Evolutionary conservation across 2,113 vertebrate species (phyloP).

Genomic region (Sterrhoptilus dennistouni): DNA sequence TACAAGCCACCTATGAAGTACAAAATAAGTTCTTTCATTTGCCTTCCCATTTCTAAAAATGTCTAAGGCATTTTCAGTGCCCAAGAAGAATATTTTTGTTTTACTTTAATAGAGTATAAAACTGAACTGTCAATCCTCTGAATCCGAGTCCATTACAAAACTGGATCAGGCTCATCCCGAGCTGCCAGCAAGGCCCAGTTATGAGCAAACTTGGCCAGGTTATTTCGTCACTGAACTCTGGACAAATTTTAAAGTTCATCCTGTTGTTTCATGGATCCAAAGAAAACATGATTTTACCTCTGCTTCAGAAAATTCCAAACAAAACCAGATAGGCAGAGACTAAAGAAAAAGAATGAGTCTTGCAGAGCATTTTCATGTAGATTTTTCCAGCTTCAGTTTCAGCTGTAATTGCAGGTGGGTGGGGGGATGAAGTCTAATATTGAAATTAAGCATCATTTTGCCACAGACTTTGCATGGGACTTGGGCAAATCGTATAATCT

Average conservation of each 20-base stretch:
- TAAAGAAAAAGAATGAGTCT: not conserved
- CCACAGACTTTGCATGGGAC: constrained; percentile 4
- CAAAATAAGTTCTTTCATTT: constrained; percentile 25
- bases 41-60: constrained; percentile 8
- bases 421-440: not conserved
- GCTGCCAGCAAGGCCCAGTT: not conserved
- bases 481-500: constrained; percentile 26
- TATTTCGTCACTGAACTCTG: not conserved
- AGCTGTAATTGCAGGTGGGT: not conserved
- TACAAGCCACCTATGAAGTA: constrained; percentile 1
- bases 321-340: not conserved
- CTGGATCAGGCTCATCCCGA: not conserved
- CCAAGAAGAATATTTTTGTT: constrained; percentile 3
- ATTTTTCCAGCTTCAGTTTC: not conserved
- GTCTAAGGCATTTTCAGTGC: not conserved
- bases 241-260: not conserved
- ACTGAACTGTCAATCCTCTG: not conserved
- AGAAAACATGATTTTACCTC: not conserved
- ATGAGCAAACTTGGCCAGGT: not conserved
- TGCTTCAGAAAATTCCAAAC: not conserved
- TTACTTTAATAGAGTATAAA: not conserved
- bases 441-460: constrained; percentile 40
- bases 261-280: not conserved
- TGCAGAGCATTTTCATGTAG: not conserved
- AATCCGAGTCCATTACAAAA: not conserved